Percentiles rank a stretch among this genome's conserved stretches.
phyloP scores from a whole-genome alignment of 2,113 vertebrate species.

The Cynopterus brachyotis region DNA sequence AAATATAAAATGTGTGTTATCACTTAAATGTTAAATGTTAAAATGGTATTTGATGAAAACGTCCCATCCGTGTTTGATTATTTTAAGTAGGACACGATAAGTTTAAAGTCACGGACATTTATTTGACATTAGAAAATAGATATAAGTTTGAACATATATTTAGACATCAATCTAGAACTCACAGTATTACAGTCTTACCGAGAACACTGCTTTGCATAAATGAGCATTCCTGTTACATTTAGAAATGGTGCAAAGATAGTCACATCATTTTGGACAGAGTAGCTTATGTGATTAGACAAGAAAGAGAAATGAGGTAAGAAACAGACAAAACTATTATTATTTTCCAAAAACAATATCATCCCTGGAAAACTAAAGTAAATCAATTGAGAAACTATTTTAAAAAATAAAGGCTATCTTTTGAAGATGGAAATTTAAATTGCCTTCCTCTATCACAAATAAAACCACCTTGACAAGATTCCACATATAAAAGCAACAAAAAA shows the following conservation, averaged over 20 bases:
- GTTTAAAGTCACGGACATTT: neutral
- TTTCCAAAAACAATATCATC: neutral
- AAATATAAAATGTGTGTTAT: conserved; percentile 6
- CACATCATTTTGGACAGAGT: neutral
- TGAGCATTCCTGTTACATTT: neutral
- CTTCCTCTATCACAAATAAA: neutral
- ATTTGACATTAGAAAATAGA: neutral
- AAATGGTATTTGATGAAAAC: neutral
- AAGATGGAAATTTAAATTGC: neutral
- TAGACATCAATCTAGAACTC: neutral
- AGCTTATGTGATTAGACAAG: neutral
- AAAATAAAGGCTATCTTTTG: neutral
- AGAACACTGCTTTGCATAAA: neutral
- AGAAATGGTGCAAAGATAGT: neutral
- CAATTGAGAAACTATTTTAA: neutral
- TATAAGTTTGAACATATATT: neutral
- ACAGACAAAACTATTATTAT: neutral
- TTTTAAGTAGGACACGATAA: neutral
- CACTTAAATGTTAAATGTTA: neutral
- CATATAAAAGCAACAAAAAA: neutral
- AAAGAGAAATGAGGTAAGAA: conserved; percentile 3
- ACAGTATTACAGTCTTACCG: neutral
- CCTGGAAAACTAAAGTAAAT: neutral
- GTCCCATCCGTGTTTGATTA: neutral
- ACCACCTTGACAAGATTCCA: neutral